Base-by-base conservation (phyloP, 1,140 invertebrate genomes). In the Mercenaria mercenaria region DNA sequence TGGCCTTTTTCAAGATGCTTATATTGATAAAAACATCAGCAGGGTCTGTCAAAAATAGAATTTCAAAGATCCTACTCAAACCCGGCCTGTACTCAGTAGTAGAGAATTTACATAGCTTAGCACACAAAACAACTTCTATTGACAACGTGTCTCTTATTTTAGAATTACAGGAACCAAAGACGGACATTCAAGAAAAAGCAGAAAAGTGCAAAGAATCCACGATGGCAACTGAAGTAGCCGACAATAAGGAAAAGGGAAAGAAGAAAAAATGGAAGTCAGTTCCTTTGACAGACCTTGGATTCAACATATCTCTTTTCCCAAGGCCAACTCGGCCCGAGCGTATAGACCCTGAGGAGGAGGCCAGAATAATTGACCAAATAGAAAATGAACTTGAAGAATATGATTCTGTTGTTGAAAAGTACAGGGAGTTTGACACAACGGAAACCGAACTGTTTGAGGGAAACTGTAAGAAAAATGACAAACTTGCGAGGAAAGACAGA, bases 221-320 rank as follows among this genome's bases (percentile, higher is more conserved):
- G 32, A 34, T 8, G 6, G 61, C 10, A 32, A 6, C 61, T 41
- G 52, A 56, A 72, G 64, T 88, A 82, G 18, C 89, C 20, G 61
- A 83, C 4, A 20, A n/a, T 0, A 67, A 50, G n/a, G 61, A 82
- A 47, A 88, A 92, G 15, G 79, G 67, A 74, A 87, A 92, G 79
- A 93, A 92, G 34, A 93, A 93, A 72, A 95, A 94, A 88, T 94
- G 94, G 94, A 93, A 90, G 69, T 41, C 80, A 6, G 43, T 93
- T 3, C 23, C 83, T 50, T 29, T 79, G 13, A 69, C 64, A 23
- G 91, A 93, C 13, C 41, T 93, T 47, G 91, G 92, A 23, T 94
- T 95, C 83, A 91, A 93, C 67, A 34, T 93, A 23, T 92, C 94
- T 13, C 81, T 93, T 23, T 92, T 94, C 69, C 92, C 94, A 3